Evolutionary conservation across 2,888 invertebrate species (phyloP).

Genomic region (Oeneis ivallda): DNA sequence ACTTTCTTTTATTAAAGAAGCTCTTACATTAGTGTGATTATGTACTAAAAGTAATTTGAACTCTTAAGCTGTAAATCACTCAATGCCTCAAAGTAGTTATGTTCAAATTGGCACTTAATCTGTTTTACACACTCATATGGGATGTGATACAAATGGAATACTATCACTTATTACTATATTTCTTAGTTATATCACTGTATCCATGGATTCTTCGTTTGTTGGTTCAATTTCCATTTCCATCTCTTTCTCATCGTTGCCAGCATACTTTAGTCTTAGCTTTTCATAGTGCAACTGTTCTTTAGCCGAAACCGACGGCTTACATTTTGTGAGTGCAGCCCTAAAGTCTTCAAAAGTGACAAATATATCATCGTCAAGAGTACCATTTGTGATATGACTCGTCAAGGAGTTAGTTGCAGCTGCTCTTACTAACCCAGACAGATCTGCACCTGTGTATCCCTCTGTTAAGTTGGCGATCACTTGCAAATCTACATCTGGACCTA

Average conservation of each 20-base stretch:
- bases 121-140: slow-evolving; percentile 49
- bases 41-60: slow-evolving; percentile 26
- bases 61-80: slow-evolving; percentile 26
- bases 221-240: slow-evolving; percentile 82
- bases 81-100: slow-evolving; percentile 13
- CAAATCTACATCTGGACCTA: slow-evolving; percentile 89
- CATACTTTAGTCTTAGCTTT: slow-evolving; percentile 85
- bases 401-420: slow-evolving; percentile 92
- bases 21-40: slow-evolving; percentile 9
- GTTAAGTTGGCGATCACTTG: slow-evolving; percentile 85
- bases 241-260: slow-evolving; percentile 73
- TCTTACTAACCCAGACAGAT: slow-evolving; percentile 93
- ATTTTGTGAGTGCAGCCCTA: slow-evolving; percentile 87
- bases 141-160: slow-evolving; percentile 46
- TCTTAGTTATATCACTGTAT: slow-evolving; percentile 61
- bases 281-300: slow-evolving; percentile 91
- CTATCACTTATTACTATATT: slow-evolving; percentile 40
- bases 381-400: slow-evolving; percentile 86
- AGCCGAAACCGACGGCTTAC: slow-evolving; percentile 92
- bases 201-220: slow-evolving; percentile 75
- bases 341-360: slow-evolving; percentile 88
- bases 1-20: slow-evolving; percentile 6
- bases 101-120: slow-evolving; percentile 62
- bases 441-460: slow-evolving; percentile 95
- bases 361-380: slow-evolving; percentile 78